Evolutionary conservation across 2,113 vertebrate species (phyloP), one percentile per base, ranked within the genome.

Genomic region (Ceyx cyanopectus): DNA sequence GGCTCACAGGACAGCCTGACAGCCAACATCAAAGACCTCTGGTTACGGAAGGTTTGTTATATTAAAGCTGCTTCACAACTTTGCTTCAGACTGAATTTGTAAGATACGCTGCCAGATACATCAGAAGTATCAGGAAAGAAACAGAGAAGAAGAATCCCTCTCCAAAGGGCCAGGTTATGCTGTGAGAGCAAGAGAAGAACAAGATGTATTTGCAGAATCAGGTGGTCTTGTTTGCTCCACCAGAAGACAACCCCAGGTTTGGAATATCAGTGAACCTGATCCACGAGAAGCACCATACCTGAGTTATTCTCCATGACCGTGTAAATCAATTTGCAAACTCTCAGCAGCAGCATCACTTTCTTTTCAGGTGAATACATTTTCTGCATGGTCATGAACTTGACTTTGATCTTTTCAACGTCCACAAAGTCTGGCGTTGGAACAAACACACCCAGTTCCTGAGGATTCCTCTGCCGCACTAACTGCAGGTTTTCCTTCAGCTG

Each of bases 221-320:
- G 43, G 53, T 22, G 41, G 41, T 22, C 70, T 37, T 40, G 60
- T 20, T 57, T 46, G 21, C 45, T 48, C 15, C 32, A 34, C 40
- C 5, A 0, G 54, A 87, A 75, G 50, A 40, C 29, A 78, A 23
- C 6, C 16, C 32, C 37, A n/a, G 18, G 22, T 53, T 37, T 22
- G 50, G 73, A 51, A 5, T 10, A 43, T 3, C 58, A 48, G 24
- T 14, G 43, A 87, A 27, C 30, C 10, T 26, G 37, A 75, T 27
- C 65, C 21, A 23, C 1, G 1, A 46, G 62, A 20, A 69, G 12
- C n/a, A 67, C 40, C 79, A 27, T 97, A 99, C 99, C 99, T 95
- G 99, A 99, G 98, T 99, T 99, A 94, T 98, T 99, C 97, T 99
- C 99, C 99, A 99, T 99, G 91, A 99, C 98, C 17, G 98, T 99